Base-by-base conservation (phyloP, 1,140 invertebrate species). In the Gerris buenoi region DNA sequence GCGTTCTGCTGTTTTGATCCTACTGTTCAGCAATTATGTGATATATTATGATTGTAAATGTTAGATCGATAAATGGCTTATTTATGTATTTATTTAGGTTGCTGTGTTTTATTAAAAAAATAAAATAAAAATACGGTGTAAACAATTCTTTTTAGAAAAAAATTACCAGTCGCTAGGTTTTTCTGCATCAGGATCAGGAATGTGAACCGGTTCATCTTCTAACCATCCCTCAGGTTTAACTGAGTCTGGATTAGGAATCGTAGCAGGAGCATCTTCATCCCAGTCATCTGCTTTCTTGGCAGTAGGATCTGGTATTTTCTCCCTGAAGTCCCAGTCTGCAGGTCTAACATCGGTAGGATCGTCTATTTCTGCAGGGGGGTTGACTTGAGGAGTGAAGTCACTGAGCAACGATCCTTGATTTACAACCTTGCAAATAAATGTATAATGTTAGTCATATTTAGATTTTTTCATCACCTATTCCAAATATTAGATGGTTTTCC, bases 321-420 rank as follows among this genome's bases (percentile, higher is more conserved):
- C 95, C 70, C 92, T 84, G 71, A 98, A 95, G 78, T 98, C 97
- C 97, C 97, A 99, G 74, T 97, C 89, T 1, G 84, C 84, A 1
- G 97, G 97, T 76, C 95, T 88, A 68, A 80, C 84, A 75, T 99
- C 97, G 67, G 85, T 80, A 0, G 92, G 91, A 81, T 99, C 97
- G 75, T 96, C 92, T 75, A 99, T 95, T 80, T 97, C 91, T 65
- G 88, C 83, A 1, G 93, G 90, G 3, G 97, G 97, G 81, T 98
- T 97, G 0, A 99, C 92, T 5, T 95, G 80, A 1, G 97, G 97
- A 27, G 82, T 85, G 74, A 97, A 92, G 77, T 98, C 93, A 69
- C 92, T 89, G 25, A 97, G 75, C 22, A 98, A 77, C 25, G 84
- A 91, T 15, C 95, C 95, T 62, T 86, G 84, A 74, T 94, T 69